Evolutionary conservation across 2,113 vertebrate genomes (phyloP), one percentile per base, ranked within the genome.

Genomic region (Collichthys lucidus): DNA sequence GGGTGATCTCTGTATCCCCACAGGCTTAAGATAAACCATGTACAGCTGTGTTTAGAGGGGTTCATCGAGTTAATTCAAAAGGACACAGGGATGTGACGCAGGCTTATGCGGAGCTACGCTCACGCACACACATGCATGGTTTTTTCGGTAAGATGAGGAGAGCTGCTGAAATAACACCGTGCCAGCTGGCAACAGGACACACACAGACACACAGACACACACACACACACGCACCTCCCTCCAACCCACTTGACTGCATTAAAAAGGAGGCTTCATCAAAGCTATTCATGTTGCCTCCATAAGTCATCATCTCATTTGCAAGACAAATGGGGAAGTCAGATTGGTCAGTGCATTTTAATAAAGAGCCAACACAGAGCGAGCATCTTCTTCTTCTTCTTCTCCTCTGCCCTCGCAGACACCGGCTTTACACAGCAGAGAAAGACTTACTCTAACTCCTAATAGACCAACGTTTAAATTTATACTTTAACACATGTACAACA

Each of bases 271-370:
- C 88, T 93, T 92, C 90, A 94, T 93, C 88, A 90, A 86, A 89
- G 82, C 87, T 74, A 90, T 92, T 94, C 93, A 91, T 87, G 85
- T 85, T 89, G 86, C 89, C 82, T 91, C 87, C 81, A 86, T 88
- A 91, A 92, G 87, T 91, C 90, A 90, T 88, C 83, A 70, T 93
- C 94, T 92, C 91, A 93, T 94, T 94, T 94, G 91, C 90, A 94
- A 93, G 91, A 94, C 93, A 93, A 92, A 93, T 88, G 79, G 68
- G 31, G 40, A 73, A 88, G 88, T 91, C 80, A 89, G 79, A 82
- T 71, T 86, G 91, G 87, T 87, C 91, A 89, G 89, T 79, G 86
- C 81, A 80, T 89, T 92, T 87, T 80, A 86, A 91, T 90, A 88
- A 91, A 89, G 82, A 86, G 77, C 71, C 63, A 47, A 76, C 74